These are phyloP conservation scores for Oplegnathus fasciatus DNA, from an alignment of 2,113 vertebrate genomes.

Conservation along the genomic window DNA sequence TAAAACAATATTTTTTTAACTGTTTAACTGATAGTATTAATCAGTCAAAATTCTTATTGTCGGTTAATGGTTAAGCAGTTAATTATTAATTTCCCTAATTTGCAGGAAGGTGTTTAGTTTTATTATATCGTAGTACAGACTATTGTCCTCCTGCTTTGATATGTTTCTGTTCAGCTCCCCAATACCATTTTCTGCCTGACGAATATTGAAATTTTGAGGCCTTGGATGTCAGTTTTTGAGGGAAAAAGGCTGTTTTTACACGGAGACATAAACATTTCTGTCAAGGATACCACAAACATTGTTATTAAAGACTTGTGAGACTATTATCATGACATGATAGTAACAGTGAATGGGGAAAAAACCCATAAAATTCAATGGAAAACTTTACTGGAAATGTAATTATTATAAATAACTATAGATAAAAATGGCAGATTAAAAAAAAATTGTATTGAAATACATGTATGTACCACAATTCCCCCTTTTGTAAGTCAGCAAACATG, in stretches of 20 bases:
- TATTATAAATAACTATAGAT: neutral
- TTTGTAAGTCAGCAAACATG: neutral
- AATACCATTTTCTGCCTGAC: neutral
- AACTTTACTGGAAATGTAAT: neutral
- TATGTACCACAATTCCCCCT: too few species aligned
- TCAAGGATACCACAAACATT: neutral
- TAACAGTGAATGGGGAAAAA: neutral
- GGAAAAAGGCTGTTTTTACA: neutral
- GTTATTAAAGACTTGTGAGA: neutral
- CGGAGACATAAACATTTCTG: neutral
- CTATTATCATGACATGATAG: neutral
- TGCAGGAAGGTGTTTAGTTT: neutral
- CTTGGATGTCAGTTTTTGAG: neutral
- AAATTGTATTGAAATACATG: neutral
- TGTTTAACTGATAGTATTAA: too few species aligned
- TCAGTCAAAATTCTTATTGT: too few species aligned
- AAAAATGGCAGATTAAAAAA: neutral
- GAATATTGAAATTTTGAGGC: neutral
- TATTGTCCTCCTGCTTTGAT: neutral
- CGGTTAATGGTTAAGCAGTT: too few species aligned
- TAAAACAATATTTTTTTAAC: too few species aligned
- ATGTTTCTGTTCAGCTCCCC: neutral
- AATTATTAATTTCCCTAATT: too few species aligned
- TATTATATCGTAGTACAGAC: neutral
- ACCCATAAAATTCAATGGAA: too few species aligned